Conservation (phyloP, 2,113 vertebrate genomes). For the Neomonachus schauinslandi region DNA sequence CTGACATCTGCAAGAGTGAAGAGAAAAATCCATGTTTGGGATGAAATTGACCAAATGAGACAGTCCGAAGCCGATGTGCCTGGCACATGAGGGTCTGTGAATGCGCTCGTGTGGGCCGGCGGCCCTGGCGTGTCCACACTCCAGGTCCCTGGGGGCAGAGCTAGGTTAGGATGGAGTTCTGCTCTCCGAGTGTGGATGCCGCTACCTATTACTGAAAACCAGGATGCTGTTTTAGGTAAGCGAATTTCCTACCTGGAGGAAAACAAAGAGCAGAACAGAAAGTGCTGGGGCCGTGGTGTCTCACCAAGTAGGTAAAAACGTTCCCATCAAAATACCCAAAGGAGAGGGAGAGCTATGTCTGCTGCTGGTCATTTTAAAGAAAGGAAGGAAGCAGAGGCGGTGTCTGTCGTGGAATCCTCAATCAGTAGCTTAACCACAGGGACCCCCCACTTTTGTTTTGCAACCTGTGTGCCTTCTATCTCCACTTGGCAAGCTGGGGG, state of each 20-base stretch:
- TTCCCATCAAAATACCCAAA: neutral
- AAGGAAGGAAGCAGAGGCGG: neutral
- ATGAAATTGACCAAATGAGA: neutral
- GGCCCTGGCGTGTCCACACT: accelerated
- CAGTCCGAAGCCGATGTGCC: neutral
- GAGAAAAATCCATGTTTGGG: neutral
- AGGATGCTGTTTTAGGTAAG: neutral
- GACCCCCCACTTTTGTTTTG: neutral
- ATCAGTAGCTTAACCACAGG: too few relatives aligned
- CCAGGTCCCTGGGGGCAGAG: neutral
- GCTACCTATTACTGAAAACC: neutral
- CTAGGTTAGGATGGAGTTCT: too few relatives aligned
- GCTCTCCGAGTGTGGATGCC: accelerated
- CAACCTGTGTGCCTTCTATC: accelerated
- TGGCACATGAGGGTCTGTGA: accelerated
- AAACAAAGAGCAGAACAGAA: neutral
- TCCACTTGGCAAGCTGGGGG: neutral
- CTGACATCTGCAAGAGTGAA: accelerated
- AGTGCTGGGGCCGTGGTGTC: too few relatives aligned
- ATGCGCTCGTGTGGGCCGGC: accelerated
- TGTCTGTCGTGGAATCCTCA: too few relatives aligned
- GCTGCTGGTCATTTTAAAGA: neutral
- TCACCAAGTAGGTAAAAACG: neutral
- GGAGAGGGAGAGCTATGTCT: accelerated
- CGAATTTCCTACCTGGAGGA: neutral